Base-by-base conservation (phyloP, 2,888 invertebrate genomes). In the Bellardia pandia region DNA sequence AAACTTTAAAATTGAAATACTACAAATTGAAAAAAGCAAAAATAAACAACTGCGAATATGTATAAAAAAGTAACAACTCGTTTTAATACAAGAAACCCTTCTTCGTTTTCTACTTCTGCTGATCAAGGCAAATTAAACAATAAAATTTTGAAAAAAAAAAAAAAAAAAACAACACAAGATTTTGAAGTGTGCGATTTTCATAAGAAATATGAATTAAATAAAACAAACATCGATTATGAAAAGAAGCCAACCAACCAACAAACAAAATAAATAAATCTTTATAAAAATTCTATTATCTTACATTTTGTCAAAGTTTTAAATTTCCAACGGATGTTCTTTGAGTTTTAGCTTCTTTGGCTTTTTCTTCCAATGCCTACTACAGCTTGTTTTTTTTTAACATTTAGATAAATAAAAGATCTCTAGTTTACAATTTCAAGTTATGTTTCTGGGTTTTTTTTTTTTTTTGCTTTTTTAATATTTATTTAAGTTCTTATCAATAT, bases 261-360 rank as follows among this genome's bases (percentile, higher is more conserved):
- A 83, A 53, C 33, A 40, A 75, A 71, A 3, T 62, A 71, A 71
- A 83, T 71, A 77, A 83, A 71, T 75, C 53, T 62, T 69, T 69
- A 16, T n/a, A 51, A 37, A 37, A 66, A 72, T 48, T 56, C 16
- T 37, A 45, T 64, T 85, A 85, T 85, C 85, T 69, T 23, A 23
- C 8, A 77, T 71, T 78, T 68, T 79, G 56, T 64, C 33, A 62
- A 85, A 85, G 79, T 76, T 76, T 85, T 53, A 58, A 80, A 85
- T 80, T 80, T 85, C 48, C 62, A 85, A 64, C 85, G 85, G 85
- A 85, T 80, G 85, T 79, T 58, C 58, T 42, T n/a, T 53, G 33
- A 72, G 33, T 16, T 56, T 58, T 13, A 11, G 14, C 33, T 56
- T 42, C 33, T n/a, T 60, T 6, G n/a, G 30, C 14, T 4, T 45